These are phyloP conservation scores for Myotis daubentonii DNA, from an alignment of 2,797 vertebrate genomes.

Conservation along the genomic window DNA sequence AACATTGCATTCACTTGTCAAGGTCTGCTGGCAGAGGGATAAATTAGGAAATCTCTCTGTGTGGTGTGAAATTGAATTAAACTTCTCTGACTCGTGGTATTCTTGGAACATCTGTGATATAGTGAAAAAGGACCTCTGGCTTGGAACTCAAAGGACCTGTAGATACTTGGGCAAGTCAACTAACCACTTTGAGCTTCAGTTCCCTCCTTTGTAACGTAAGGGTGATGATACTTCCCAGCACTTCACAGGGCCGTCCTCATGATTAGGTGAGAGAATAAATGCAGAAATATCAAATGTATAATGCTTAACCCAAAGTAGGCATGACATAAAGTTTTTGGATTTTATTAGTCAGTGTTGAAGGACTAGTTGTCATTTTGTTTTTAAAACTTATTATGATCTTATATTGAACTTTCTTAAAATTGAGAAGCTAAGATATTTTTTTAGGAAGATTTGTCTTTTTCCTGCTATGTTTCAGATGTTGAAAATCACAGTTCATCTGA, in stretches of 20 bases:
- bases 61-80: slow-evolving; percentile 25
- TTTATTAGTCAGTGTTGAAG: background rate
- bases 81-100: background rate
- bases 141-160: background rate
- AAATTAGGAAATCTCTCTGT: background rate
- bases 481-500: slow-evolving; percentile 62
- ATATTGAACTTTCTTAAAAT: slow-evolving; percentile 37
- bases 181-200: background rate
- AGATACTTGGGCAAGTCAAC: background rate
- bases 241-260: background rate
- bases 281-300: background rate
- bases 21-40: background rate
- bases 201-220: background rate
- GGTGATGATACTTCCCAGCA: background rate
- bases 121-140: background rate
- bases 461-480: slow-evolving; percentile 54
- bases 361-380: slow-evolving; percentile 36
- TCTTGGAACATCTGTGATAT: background rate
- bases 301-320: background rate
- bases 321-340: background rate
- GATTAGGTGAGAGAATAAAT: background rate
- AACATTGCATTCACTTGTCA: background rate
- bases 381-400: slow-evolving; percentile 43
- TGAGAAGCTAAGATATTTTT: slow-evolving; percentile 56
- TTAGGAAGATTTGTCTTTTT: slow-evolving; percentile 64